phyloP scores from a whole-genome alignment of 2,113 vertebrate species.

The Isichthys henryi region DNA sequence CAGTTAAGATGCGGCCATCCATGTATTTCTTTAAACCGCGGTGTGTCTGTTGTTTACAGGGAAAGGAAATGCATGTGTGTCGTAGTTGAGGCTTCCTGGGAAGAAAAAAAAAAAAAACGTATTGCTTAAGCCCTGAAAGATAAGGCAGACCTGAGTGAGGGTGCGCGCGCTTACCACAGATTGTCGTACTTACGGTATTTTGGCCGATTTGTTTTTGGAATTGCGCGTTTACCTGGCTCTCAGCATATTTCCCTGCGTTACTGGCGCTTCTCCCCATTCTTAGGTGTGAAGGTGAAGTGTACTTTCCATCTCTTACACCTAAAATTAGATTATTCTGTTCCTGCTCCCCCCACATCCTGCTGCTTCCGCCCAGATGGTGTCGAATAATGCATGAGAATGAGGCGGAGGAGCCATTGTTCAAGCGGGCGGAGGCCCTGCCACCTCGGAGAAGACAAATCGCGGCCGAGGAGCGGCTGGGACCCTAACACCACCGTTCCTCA shows the following conservation, averaged over 20 bases:
- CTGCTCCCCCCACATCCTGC: not conserved
- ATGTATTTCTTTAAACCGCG: not conserved
- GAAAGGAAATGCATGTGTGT: not conserved
- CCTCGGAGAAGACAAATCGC: not conserved
- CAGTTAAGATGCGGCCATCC: not conserved
- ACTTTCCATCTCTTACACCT: constrained; percentile 6
- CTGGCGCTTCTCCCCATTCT: not conserved
- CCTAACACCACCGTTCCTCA: not conserved
- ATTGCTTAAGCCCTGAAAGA: not conserved
- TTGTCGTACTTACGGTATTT: not conserved
- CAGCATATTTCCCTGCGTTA: not conserved
- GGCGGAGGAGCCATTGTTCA: not conserved
- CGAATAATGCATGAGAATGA: not conserved
- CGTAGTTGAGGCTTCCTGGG: not conserved
- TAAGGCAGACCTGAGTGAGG: not conserved
- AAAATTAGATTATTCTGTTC: constrained; percentile 8
- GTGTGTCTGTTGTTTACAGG: not conserved
- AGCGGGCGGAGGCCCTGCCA: not conserved
- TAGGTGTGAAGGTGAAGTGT: constrained; percentile 4
- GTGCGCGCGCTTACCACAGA: not conserved
- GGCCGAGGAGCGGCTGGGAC: not conserved
- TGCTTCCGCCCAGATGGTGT: not conserved
- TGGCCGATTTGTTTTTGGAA: not conserved
- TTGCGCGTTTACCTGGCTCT: not conserved
- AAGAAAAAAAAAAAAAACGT: not conserved